Evolutionary conservation across 2,888 invertebrate genomes (phyloP).

Genomic region (Drosophila yooni): DNA sequence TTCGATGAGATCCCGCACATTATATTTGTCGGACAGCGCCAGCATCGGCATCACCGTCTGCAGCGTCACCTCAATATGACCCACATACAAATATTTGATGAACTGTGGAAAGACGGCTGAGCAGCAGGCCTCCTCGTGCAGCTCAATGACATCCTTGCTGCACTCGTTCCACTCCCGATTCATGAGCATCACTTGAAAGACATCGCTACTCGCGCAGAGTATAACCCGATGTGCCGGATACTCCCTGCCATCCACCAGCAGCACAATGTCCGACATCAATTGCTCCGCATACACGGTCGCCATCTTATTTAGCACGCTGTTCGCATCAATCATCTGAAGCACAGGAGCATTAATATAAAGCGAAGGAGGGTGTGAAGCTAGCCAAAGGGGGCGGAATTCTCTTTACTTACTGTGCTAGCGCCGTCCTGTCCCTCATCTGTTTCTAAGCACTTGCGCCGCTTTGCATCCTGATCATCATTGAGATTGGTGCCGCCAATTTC

Average conservation of each 20-base stretch:
- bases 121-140: slow-evolving; percentile 94
- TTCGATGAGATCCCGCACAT: slow-evolving; percentile 94
- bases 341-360: neutral
- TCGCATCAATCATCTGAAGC: slow-evolving; percentile 92
- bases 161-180: slow-evolving; percentile 97
- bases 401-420: slow-evolving; percentile 72
- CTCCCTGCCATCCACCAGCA: slow-evolving; percentile 92
- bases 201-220: slow-evolving; percentile 96
- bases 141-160: slow-evolving; percentile 91
- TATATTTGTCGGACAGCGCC: slow-evolving; percentile 97
- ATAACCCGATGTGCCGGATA: slow-evolving; percentile 96
- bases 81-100: slow-evolving; percentile 94
- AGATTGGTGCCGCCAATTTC: slow-evolving; percentile 25
- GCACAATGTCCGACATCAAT: slow-evolving; percentile 94
- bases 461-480: slow-evolving; percentile 68
- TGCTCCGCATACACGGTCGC: slow-evolving; percentile 93
- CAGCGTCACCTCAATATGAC: slow-evolving; percentile 93
- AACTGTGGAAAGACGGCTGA: slow-evolving; percentile 94
- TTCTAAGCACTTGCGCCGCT: slow-evolving; percentile 67
- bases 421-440: slow-evolving; percentile 65
- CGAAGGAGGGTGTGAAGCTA: too few relatives aligned
- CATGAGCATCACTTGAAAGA: slow-evolving; percentile 98
- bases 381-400: slow-evolving; percentile 12
- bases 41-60: slow-evolving; percentile 94
- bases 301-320: slow-evolving; percentile 92